A percentile compares a stretch with the other conserved stretches of the same genome.
These are phyloP conservation scores for Macrophya alboannulata DNA, from an alignment of 2,888 invertebrate species.

Conservation along the genomic window DNA sequence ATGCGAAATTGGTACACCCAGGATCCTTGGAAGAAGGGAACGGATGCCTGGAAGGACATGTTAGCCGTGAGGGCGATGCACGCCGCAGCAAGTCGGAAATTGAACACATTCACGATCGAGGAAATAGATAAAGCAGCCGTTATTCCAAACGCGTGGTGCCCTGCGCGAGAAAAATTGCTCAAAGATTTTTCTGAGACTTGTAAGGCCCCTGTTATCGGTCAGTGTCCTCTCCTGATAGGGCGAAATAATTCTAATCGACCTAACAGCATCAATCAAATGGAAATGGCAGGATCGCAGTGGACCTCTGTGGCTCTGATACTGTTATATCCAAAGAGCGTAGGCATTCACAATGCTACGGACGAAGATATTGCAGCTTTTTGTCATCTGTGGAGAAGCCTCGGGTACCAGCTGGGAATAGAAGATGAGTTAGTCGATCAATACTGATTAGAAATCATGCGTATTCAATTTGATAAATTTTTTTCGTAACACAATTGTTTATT, in stretches of 20 bases:
- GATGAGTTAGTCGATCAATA: conserved; percentile 70
- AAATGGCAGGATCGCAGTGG: conserved; percentile 82
- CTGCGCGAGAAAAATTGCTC: conserved; percentile 58
- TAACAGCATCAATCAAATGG: conserved; percentile 79
- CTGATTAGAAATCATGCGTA: not conserved
- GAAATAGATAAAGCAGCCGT: conserved; percentile 63
- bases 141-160: conserved; percentile 67
- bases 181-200: conserved; percentile 69
- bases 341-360: conserved; percentile 74
- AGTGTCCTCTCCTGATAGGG: conserved; percentile 65
- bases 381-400: conserved; percentile 82
- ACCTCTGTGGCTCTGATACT: conserved; percentile 81
- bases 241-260: conserved; percentile 49
- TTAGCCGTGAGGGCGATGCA: conserved; percentile 80
- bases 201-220: conserved; percentile 62
- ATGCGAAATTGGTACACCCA: conserved; percentile 81
- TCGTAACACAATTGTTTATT: not conserved
- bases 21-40: conserved; percentile 80
- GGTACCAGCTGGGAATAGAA: conserved; percentile 81
- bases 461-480: conserved; percentile 59
- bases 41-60: conserved; percentile 79
- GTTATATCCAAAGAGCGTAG: conserved; percentile 79
- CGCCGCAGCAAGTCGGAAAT: conserved; percentile 70
- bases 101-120: conserved; percentile 64
- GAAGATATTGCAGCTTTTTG: conserved; percentile 81